phyloP scores from a whole-genome alignment of 1,140 invertebrate genomes.

The Drosophila punjabiensis region DNA sequence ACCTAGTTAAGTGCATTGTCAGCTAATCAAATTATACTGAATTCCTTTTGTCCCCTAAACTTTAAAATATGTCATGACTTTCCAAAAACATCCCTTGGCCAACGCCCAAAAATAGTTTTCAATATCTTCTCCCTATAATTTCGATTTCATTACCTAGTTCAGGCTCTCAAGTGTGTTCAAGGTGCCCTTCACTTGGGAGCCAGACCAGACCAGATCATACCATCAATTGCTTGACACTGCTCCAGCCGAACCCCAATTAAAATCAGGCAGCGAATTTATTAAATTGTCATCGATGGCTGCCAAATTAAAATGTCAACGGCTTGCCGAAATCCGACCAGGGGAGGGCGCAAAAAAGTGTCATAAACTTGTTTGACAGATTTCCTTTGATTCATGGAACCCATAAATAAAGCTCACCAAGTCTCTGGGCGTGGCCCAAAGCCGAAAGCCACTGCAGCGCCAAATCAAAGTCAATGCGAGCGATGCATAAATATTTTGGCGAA shows the following conservation, averaged over 20 bases:
- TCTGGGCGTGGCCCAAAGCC: slow-evolving; percentile 61
- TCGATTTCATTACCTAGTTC: slow-evolving; percentile 36
- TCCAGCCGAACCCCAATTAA: slow-evolving; percentile 62
- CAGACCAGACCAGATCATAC: slow-evolving; percentile 18
- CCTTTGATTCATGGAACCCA: slow-evolving; percentile 72
- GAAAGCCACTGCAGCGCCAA: slow-evolving; percentile 37
- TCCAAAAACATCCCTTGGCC: background rate
- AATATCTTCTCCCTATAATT: background rate
- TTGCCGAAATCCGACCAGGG: slow-evolving; percentile 27
- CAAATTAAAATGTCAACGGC: slow-evolving; percentile 80
- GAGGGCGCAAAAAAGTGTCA: slow-evolving; percentile 65
- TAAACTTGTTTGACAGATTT: slow-evolving; percentile 81
- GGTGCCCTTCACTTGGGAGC: slow-evolving; percentile 51
- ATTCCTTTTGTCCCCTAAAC: background rate
- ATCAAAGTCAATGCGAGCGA: slow-evolving; percentile 74
- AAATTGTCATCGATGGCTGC: slow-evolving; percentile 80
- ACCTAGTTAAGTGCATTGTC: background rate
- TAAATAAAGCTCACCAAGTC: slow-evolving; percentile 65
- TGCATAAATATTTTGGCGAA: slow-evolving; percentile 80
- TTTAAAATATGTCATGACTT: background rate
- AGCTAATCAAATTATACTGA: background rate
- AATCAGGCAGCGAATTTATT: slow-evolving; percentile 71
- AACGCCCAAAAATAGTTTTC: slow-evolving; percentile 21
- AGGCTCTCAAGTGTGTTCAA: slow-evolving; percentile 21
- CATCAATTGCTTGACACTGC: slow-evolving; percentile 67